Base-by-base conservation (phyloP, 2,888 invertebrate genomes). In the Adelphocoris suturalis region DNA sequence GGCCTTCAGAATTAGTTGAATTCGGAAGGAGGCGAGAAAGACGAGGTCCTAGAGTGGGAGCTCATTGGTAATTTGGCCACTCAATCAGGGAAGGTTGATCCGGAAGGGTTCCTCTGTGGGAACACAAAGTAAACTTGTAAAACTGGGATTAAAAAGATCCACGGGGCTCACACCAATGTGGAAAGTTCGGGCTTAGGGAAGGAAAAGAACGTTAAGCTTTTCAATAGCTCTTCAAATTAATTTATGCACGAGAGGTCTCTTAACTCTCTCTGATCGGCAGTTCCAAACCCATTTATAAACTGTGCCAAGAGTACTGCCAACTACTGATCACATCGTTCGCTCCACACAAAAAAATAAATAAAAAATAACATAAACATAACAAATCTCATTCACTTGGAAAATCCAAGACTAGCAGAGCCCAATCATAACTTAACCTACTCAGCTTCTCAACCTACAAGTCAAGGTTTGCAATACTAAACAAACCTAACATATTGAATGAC, bases 51-150 rank as follows among this genome's bases (percentile, higher is more conserved):
- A 46, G 75, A 87, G 75, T 46, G 37, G 57, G 68, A 68, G 68
- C 89, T 89, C 89, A 89, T 89, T 89, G 89, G 89, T 84, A 89
- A 89, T 81, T 89, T 89, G 89, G 89, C 89, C 89, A 89, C 89
- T 89, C 89, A 89, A 89, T 89, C 89, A 89, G 89, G 82, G 87
- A 16, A 19, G 47, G 68, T 61, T 81, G 89, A 68, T 78, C 76
- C 76, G n/a, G 48, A 27, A 81, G 68, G 76, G 86, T 46, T 28
- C 80, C 46, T 78, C 82, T 48, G 82, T 57, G 68, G 68, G 23
- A 89, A 84, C 89, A 89, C 89, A 89, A 89, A 89, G 89, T 89
- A 89, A 89, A 89, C 89, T 89, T 89, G 89, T 89, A 82, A 89
- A 89, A 89, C 82, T 82, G 89, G 89, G 89, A 89, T 89, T 89